Evolutionary conservation across 2,113 vertebrate species (phyloP).

Genomic region (Patagioenas fasciata): DNA sequence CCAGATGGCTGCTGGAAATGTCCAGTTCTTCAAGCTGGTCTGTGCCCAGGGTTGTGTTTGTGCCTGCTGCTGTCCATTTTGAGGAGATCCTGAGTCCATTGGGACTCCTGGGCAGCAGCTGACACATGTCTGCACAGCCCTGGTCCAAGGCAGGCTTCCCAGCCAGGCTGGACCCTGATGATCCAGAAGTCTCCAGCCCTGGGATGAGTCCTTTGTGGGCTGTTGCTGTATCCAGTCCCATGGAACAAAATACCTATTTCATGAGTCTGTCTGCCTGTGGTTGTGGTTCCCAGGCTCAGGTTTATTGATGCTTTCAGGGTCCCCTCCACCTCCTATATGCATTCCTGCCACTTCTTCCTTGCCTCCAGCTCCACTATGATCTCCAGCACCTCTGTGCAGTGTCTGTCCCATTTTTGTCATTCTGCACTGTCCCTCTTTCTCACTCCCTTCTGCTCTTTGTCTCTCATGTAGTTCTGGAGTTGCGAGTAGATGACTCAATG

Average conservation of each 20-base stretch:
- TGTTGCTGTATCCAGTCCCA: background rate
- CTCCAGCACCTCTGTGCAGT: background rate
- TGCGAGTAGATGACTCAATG: background rate
- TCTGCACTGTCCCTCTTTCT: background rate
- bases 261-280: background rate
- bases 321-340: background rate
- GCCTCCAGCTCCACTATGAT: background rate
- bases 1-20: background rate
- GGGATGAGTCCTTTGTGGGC: background rate
- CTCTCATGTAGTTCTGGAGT: background rate
- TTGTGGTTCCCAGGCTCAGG: background rate
- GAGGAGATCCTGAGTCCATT: background rate
- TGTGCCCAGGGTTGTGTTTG: background rate
- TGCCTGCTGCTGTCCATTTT: background rate
- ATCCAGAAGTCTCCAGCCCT: background rate
- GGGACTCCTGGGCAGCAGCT: background rate
- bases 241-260: background rate
- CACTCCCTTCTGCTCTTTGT: background rate
- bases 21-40: background rate
- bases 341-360: background rate
- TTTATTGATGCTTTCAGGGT: background rate
- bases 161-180: fast-evolving
- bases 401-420: background rate
- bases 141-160: background rate
- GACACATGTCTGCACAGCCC: background rate